Evolutionary conservation across 2,797 vertebrate species (phyloP).

Genomic region (Lutjanus argentimaculatus): DNA sequence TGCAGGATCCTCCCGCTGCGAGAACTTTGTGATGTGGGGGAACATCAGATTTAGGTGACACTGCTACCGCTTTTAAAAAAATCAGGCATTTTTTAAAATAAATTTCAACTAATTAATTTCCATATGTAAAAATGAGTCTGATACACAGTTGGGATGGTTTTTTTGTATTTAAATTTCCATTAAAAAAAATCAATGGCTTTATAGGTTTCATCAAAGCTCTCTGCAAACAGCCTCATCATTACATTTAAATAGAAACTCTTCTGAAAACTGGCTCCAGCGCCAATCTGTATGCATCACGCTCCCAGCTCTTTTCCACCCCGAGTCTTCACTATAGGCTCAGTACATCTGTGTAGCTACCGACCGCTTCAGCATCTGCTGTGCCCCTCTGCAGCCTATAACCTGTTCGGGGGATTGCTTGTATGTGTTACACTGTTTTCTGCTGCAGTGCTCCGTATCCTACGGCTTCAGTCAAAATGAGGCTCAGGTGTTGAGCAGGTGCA

Average conservation of each 20-base stretch:
- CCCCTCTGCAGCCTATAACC: slow-evolving; percentile 56
- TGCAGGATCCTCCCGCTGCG: background rate
- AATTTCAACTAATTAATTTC: background rate
- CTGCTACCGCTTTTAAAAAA: background rate
- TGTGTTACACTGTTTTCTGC: slow-evolving; percentile 61
- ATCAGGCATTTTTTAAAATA: background rate
- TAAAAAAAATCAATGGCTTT: slow-evolving; percentile 19
- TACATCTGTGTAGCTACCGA: slow-evolving; percentile 61
- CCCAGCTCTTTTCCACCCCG: slow-evolving; percentile 31
- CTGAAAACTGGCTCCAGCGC: slow-evolving; percentile 31
- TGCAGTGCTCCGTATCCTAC: slow-evolving; percentile 48
- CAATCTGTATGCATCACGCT: slow-evolving; percentile 55
- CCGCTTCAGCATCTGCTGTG: slow-evolving; percentile 60
- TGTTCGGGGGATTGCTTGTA: slow-evolving; percentile 54
- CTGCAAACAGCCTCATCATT: slow-evolving; percentile 48
- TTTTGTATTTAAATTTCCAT: background rate
- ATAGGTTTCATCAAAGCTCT: slow-evolving; percentile 37
- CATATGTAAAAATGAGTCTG: background rate
- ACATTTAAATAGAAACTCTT: slow-evolving; percentile 46
- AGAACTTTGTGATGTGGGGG: background rate
- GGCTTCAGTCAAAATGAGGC: slow-evolving; percentile 64
- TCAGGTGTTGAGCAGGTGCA: slow-evolving; percentile 80
- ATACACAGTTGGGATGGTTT: background rate
- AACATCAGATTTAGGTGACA: background rate
- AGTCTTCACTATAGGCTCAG: slow-evolving; percentile 45